phyloP scores from a whole-genome alignment of 2,113 vertebrate genomes.

The Protobothrops flavoviridis region DNA sequence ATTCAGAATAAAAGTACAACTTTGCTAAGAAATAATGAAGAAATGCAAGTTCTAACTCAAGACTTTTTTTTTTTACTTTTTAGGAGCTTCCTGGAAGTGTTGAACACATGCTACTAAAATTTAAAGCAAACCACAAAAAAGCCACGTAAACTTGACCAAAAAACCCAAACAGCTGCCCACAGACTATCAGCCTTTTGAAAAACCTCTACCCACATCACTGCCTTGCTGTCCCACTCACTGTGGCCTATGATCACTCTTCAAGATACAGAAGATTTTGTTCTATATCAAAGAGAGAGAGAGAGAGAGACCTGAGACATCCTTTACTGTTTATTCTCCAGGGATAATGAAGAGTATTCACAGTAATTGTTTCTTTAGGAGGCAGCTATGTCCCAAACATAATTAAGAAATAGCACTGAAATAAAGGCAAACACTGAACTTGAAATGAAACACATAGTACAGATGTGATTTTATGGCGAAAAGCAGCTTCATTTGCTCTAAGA shows the following conservation, averaged over 20 bases:
- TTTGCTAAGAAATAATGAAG: background rate
- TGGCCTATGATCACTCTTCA: background rate
- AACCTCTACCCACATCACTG: background rate
- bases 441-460: background rate
- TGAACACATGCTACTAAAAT: background rate
- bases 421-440: background rate
- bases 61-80: background rate
- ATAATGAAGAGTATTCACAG: background rate
- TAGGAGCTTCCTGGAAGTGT: background rate
- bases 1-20: background rate
- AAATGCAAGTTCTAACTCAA: background rate
- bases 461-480: background rate
- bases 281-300: background rate
- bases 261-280: background rate
- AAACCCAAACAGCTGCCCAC: background rate
- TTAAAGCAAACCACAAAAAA: background rate
- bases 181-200: background rate
- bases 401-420: background rate
- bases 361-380: background rate
- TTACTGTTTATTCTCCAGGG: background rate
- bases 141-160: background rate
- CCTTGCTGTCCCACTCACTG: background rate
- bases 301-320: too few species aligned
- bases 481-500: background rate
- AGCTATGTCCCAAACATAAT: background rate